Evolutionary conservation across 1,140 invertebrate genomes (phyloP).

Genomic region (Diachasmimorpha longicaudata): DNA sequence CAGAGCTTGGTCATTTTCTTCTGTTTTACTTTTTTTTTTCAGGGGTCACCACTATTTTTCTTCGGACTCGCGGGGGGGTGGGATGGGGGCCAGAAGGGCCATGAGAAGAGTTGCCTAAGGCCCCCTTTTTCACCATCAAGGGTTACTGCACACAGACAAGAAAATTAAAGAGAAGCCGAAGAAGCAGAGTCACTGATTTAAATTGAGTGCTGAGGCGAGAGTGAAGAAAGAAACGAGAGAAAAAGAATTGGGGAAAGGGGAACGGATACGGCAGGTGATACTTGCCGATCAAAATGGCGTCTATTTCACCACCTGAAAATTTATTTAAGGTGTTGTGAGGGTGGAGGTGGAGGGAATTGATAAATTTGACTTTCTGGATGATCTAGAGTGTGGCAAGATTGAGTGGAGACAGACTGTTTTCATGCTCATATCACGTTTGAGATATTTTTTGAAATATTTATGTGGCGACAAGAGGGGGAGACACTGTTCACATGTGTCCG

Average conservation of each 20-base stretch:
- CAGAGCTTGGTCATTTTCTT: slow-evolving; percentile 30
- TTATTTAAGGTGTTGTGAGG: not conserved
- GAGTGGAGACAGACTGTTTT: not conserved
- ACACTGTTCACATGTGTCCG: slow-evolving; percentile 36
- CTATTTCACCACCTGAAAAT: not conserved
- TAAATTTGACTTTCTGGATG: not conserved
- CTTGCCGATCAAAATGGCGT: not conserved
- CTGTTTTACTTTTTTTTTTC: slow-evolving; percentile 19
- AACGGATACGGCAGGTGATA: not conserved
- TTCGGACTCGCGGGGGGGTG: no score
- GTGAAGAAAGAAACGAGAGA: not conserved
- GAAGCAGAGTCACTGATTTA: slow-evolving; percentile 59
- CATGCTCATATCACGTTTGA: not conserved
- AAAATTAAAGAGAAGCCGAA: slow-evolving; percentile 31
- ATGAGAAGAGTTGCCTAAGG: not conserved
- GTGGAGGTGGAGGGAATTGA: not conserved
- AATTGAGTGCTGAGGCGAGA: slow-evolving; percentile 47
- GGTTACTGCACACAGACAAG: slow-evolving; percentile 10
- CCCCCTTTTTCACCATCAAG: not conserved
- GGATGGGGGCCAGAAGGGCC: not conserved
- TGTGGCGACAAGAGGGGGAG: slow-evolving; percentile 19
- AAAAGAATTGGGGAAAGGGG: slow-evolving; percentile 5
- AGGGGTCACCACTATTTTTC: not conserved
- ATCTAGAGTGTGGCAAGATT: slow-evolving; percentile 14
- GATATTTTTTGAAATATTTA: not conserved